Conservation (phyloP, 2,113 vertebrate genomes). For the Cryptomyrus ogoouensis region DNA sequence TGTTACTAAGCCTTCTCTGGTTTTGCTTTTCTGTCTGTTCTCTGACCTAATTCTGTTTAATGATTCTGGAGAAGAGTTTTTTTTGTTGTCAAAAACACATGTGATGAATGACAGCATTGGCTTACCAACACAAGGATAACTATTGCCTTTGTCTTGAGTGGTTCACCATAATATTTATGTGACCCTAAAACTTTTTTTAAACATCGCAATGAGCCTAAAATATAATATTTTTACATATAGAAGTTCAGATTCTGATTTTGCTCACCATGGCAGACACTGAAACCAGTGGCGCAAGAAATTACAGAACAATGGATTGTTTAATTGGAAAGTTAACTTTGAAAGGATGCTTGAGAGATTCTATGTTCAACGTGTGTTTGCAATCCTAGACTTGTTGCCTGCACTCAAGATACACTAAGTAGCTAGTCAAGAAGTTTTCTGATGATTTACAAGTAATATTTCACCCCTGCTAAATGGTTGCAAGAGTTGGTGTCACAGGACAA, state of each 20-base stretch:
- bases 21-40: not conserved
- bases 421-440: constrained; percentile 20
- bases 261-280: not conserved
- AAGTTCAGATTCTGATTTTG: not conserved
- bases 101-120: constrained; percentile 1
- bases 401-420: constrained; percentile 15
- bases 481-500: not conserved
- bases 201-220: not conserved
- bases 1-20: not conserved
- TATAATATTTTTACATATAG: not conserved
- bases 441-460: constrained; percentile 2
- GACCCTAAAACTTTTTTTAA: not conserved
- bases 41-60: not conserved
- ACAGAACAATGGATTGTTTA: not conserved
- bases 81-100: constrained; percentile 15
- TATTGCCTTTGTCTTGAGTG: not conserved
- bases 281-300: not conserved
- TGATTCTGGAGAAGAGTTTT: not conserved
- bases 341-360: not conserved
- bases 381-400: constrained; percentile 15
- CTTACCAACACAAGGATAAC: constrained; percentile 1
- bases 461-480: constrained; percentile 11
- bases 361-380: constrained; percentile 14
- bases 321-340: not conserved
- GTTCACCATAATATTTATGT: constrained; percentile 17